phyloP scores from a whole-genome alignment of 2,888 invertebrate species.

The Galerucella calmariensis region DNA sequence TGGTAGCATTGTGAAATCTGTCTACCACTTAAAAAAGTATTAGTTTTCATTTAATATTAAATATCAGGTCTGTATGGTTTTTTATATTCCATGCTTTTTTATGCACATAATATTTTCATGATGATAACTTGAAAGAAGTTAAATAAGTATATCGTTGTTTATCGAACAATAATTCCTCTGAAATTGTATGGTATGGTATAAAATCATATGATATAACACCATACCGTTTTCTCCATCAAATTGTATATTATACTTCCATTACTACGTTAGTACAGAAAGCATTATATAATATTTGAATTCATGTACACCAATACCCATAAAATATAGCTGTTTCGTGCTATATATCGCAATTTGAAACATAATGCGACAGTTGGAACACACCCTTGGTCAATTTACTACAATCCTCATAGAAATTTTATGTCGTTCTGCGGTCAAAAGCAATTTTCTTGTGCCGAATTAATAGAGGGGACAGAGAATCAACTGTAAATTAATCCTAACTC shows the following conservation, averaged over 20 bases:
- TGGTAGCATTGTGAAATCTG: no score
- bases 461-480: conserved; percentile 24
- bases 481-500: conserved; percentile 27
- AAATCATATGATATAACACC: no score
- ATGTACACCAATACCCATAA: not conserved
- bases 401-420: conserved; percentile 21
- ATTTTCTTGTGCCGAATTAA: conserved; percentile 10
- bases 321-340: not conserved
- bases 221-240: not conserved
- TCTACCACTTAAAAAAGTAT: no score
- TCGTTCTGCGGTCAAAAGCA: conserved; percentile 26
- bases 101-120: no score
- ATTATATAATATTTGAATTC: conserved; percentile 1
- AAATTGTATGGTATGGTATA: no score
- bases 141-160: no score
- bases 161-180: no score
- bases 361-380: conserved; percentile 6
- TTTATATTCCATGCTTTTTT: no score
- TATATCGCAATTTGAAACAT: conserved; percentile 11
- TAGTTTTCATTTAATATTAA: no score
- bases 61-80: no score
- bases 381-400: conserved; percentile 25
- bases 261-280: not conserved
- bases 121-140: no score
- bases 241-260: not conserved